Evolutionary conservation across 2,888 invertebrate genomes (phyloP).

Genomic region (Epinotia ramella): DNA sequence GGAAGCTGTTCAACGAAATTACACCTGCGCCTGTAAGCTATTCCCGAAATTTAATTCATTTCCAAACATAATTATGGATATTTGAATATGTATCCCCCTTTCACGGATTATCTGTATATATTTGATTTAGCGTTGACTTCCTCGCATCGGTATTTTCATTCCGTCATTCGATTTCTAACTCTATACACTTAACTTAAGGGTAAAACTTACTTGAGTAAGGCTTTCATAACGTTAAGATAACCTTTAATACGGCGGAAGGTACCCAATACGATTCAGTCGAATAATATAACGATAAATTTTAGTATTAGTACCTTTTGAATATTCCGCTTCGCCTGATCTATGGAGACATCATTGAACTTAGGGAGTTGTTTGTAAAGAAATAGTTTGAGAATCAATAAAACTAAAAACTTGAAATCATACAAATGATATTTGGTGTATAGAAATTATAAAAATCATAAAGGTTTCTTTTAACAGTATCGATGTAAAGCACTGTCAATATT

Average conservation of each 20-base stretch:
- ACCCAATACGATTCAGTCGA: constrained; percentile 64
- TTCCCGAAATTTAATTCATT: constrained; percentile 49
- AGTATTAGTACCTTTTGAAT: constrained; percentile 53
- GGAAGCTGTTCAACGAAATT: constrained; percentile 1
- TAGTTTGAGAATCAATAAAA: too few relatives aligned
- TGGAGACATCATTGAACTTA: constrained; percentile 13
- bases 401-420: too few relatives aligned
- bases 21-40: constrained; percentile 40
- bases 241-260: constrained; percentile 58
- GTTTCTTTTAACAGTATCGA: too few relatives aligned
- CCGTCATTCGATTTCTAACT: constrained; percentile 14
- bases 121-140: constrained; percentile 83
- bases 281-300: constrained; percentile 73
- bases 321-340: constrained; percentile 13
- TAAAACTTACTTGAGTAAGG: background rate
- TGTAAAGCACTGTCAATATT: too few relatives aligned
- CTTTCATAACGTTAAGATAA: constrained; percentile 19
- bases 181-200: constrained; percentile 5
- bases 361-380: too few relatives aligned
- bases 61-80: constrained; percentile 65
- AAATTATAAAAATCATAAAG: background rate
- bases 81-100: constrained; percentile 74
- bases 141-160: constrained; percentile 62
- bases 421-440: too few relatives aligned
- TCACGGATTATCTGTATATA: constrained; percentile 70